Evolutionary conservation across 1,140 invertebrate genomes (phyloP).

Genomic region (Aphelenchoides besseyi): DNA sequence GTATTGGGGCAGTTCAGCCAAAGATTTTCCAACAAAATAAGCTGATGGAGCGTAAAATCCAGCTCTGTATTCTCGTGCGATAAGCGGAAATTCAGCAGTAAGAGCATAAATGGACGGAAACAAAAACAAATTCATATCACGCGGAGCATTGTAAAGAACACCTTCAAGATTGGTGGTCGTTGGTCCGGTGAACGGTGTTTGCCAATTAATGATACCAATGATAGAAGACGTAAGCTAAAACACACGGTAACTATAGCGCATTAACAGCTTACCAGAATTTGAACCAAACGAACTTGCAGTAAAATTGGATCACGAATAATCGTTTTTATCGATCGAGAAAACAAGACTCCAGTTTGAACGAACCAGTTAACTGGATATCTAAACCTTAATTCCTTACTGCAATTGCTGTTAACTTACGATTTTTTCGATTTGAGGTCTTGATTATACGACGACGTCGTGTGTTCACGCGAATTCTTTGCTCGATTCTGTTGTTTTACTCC

Average conservation of each 20-base stretch:
- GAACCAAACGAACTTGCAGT: slow-evolving; percentile 79
- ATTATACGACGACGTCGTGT: not conserved
- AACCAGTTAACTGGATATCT: slow-evolving; percentile 80
- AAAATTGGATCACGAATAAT: slow-evolving; percentile 81
- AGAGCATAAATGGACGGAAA: slow-evolving; percentile 68
- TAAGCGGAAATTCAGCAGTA: slow-evolving; percentile 46
- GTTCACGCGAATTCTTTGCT: not conserved
- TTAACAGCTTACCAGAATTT: slow-evolving; percentile 73
- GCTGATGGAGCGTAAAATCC: slow-evolving; percentile 31
- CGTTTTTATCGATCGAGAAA: slow-evolving; percentile 82
- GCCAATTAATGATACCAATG: slow-evolving; percentile 80
- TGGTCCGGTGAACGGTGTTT: slow-evolving; percentile 76
- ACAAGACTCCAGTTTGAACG: slow-evolving; percentile 78
- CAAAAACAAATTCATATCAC: slow-evolving; percentile 71
- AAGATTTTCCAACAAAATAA: slow-evolving; percentile 33
- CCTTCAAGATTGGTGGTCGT: slow-evolving; percentile 91
- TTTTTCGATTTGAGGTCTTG: slow-evolving; percentile 6
- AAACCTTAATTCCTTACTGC: slow-evolving; percentile 10
- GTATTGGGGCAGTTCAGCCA: slow-evolving; percentile 52
- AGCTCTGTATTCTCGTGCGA: slow-evolving; percentile 45
- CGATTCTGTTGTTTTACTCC: not conserved
- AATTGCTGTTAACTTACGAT: not conserved
- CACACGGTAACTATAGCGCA: slow-evolving; percentile 40
- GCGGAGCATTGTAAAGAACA: slow-evolving; percentile 79
- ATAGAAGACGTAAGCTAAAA: slow-evolving; percentile 77